These are phyloP conservation scores for Sebastolobus alascanus DNA, from an alignment of 2,797 vertebrate species.

Conservation along the genomic window DNA sequence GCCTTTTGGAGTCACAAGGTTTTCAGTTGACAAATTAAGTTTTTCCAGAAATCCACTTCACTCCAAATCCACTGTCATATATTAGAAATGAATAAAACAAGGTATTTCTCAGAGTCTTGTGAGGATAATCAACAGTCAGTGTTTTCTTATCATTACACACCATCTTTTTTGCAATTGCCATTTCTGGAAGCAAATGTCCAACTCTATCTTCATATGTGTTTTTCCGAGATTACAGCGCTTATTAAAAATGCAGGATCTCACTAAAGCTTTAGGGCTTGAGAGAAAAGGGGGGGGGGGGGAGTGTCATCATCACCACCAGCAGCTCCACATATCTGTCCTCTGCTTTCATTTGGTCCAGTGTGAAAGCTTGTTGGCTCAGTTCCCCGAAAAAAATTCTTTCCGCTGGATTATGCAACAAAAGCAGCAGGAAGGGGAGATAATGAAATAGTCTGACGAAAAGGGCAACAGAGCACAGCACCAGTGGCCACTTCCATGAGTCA, in stretches of 20 bases:
- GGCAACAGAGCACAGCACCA: constrained; percentile 56
- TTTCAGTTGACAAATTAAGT: constrained; percentile 4
- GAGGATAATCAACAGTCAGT: background rate
- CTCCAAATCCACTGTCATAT: background rate
- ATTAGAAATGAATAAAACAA: constrained; percentile 26
- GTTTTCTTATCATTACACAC: background rate
- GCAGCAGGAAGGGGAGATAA: constrained; percentile 75
- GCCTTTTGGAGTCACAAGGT: constrained; percentile 15
- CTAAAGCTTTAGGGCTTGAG: constrained; percentile 5
- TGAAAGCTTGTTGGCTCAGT: constrained; percentile 64
- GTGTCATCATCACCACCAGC: constrained; percentile 8
- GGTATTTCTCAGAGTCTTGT: constrained; percentile 2
- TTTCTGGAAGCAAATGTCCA: background rate
- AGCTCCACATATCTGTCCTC: constrained; percentile 43
- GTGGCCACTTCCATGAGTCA: constrained; percentile 50
- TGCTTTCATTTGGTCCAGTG: constrained; percentile 54
- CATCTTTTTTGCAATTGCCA: background rate
- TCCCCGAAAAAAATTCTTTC: constrained; percentile 60
- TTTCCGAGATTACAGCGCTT: constrained; percentile 5
- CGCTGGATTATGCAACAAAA: constrained; percentile 75
- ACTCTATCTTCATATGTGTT: background rate
- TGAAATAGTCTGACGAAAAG: constrained; percentile 65
- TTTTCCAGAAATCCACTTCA: background rate
- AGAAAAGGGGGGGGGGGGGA: background rate
- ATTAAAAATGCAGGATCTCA: constrained; percentile 10